phyloP scores from a whole-genome alignment of 1,140 invertebrate genomes.

The Neoseiulus cucumeris region DNA sequence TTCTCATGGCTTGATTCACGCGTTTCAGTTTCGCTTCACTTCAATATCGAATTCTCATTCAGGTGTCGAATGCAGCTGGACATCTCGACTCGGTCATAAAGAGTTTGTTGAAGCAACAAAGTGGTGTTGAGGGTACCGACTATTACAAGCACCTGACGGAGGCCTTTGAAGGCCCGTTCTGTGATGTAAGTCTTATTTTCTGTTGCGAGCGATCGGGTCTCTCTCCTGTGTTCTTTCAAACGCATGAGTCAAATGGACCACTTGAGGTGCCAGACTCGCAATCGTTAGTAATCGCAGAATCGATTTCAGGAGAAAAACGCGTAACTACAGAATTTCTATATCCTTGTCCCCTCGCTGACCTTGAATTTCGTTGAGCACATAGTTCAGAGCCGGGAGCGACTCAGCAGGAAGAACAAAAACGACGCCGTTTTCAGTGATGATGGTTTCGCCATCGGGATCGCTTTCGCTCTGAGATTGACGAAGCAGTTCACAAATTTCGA shows the following conservation, averaged over 20 bases:
- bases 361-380: conserved; percentile 87
- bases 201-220: no score
- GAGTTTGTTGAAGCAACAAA: neutral
- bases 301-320: conserved; percentile 4
- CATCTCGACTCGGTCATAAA: conserved; percentile 51
- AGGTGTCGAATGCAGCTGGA: conserved; percentile 42
- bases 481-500: conserved; percentile 58
- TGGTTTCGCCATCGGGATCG: conserved; percentile 88
- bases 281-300: no score
- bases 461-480: conserved; percentile 43
- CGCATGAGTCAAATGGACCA: no score
- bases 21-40: no score
- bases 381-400: conserved; percentile 73
- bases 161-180: neutral
- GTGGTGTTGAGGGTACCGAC: neutral
- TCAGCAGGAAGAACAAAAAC: conserved; percentile 58
- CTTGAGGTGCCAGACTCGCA: no score
- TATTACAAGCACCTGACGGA: neutral
- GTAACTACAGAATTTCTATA: neutral
- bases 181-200: neutral
- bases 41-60: no score
- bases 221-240: no score
- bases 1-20: no score
- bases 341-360: conserved; percentile 30
- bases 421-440: conserved; percentile 87